Percentiles rank a stretch among this genome's conserved stretches.
These are phyloP conservation scores for Protonemura montana DNA, from an alignment of 2,888 invertebrate genomes.

Conservation along the genomic window DNA sequence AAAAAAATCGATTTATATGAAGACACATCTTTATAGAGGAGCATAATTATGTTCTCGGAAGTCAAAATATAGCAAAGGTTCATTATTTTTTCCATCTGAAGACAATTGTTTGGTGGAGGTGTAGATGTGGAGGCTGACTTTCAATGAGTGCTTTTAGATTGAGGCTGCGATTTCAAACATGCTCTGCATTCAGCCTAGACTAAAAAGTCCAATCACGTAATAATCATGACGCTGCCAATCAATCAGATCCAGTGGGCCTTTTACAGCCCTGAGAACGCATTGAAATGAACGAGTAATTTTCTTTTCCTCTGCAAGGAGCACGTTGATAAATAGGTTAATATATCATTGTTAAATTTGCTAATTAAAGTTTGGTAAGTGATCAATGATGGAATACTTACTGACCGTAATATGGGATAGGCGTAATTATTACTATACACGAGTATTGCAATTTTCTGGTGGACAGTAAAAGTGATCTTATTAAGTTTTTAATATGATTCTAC, in stretches of 20 bases:
- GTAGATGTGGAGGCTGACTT: background rate
- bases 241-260: background rate
- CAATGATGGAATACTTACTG: background rate
- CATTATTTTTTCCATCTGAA: background rate
- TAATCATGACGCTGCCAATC: background rate
- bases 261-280: background rate
- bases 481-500: background rate
- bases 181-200: background rate
- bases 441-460: background rate
- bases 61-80: constrained; percentile 1
- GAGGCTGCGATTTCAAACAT: background rate
- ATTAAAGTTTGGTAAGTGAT: constrained; percentile 25
- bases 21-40: background rate
- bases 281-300: background rate
- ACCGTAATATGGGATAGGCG: background rate
- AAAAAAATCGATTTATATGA: background rate
- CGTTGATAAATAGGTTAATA: constrained; percentile 25
- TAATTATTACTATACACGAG: background rate
- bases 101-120: background rate
- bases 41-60: background rate
- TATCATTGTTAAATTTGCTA: constrained; percentile 13
- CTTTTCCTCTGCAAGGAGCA: background rate
- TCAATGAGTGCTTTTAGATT: background rate
- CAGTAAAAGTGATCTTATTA: background rate
- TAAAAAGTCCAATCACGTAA: constrained; percentile 7